phyloP scores from a whole-genome alignment of 2,888 invertebrate genomes.

The Apamea epomidion region DNA sequence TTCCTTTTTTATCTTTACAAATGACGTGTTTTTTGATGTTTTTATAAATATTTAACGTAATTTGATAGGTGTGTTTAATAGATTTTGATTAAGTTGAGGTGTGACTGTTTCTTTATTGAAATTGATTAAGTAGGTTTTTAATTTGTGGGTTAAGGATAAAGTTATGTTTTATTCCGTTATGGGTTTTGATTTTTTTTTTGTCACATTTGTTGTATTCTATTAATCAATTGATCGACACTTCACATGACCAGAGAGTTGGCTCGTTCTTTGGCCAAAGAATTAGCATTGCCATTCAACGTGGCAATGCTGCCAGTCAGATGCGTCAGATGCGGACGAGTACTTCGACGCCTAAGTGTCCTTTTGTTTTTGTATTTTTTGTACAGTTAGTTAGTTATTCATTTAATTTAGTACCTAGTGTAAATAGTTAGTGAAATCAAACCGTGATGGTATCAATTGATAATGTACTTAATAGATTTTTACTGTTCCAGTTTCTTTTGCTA shows the following conservation, averaged over 20 bases:
- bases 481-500: background rate
- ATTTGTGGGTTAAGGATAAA: conserved; percentile 35
- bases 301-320: background rate
- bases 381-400: background rate
- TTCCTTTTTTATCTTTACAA: conserved; percentile 72
- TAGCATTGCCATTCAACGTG: background rate
- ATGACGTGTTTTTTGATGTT: conserved; percentile 61
- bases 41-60: conserved; percentile 66
- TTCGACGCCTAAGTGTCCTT: background rate
- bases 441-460: background rate
- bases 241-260: no score
- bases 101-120: conserved; percentile 44
- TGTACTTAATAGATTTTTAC: background rate
- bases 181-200: background rate
- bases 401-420: background rate
- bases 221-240: background rate
- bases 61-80: conserved; percentile 67
- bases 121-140: conserved; percentile 53
- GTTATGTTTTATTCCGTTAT: background rate
- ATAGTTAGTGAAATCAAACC: background rate
- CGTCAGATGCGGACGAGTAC: background rate
- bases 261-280: no score
- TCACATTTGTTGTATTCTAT: background rate
- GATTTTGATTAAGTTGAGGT: conserved; percentile 58
- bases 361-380: background rate